Evolutionary conservation across 2,888 invertebrate genomes (phyloP), one percentile per base, ranked within the genome.

Genomic region (Cephus pulcher): DNA sequence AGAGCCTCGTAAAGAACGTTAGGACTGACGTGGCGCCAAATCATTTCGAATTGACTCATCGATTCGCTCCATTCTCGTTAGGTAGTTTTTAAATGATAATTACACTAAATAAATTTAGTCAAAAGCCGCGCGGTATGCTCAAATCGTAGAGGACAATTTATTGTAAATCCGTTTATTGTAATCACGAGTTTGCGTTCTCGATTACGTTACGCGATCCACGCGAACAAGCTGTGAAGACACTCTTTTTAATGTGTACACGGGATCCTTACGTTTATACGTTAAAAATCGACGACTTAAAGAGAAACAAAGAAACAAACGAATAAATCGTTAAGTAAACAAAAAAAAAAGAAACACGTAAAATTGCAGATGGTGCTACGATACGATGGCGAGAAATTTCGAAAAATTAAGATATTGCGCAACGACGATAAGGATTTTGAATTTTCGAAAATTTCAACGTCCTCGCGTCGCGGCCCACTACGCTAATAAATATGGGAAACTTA

Each of bases 101-200:
- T 56, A 56, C 23, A 23, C 9, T 56, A 56, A 56, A 71, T 71
- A 12, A 71, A 71, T n/a, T 71, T 71, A 77, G 77, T 30, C 35
- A 37, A 82, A 85, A 87, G 87, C 89, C 90, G 88, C 89, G 87
- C 84, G 84, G 83, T 87, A 90, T 90, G 90, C 90, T 90, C 90
- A 90, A 90, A 90, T 81, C 81, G 56, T 78, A 77, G 74, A 69
- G 73, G 75, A 77, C 68, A 77, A 69, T 77, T 77, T 76, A 76
- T 34, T 76, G 33, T 73, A 71, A 73, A 68, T 40, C 69, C 73
- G 73, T 34, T n/a, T 76, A 76, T 73, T 34, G 73, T 73, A 73
- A 71, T 71, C 56, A 56, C 23, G 56, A 23, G 4, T 56, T 23
- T 56, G 6, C 56, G 56, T 56, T 56, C 23, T 23, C 40, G 15